Evolutionary conservation across 30 jellyfish, hydroid and myxozoan species (phyloP), one percentile per base, ranked within the genome.

Genomic region (Aurelia coerulea): DNA sequence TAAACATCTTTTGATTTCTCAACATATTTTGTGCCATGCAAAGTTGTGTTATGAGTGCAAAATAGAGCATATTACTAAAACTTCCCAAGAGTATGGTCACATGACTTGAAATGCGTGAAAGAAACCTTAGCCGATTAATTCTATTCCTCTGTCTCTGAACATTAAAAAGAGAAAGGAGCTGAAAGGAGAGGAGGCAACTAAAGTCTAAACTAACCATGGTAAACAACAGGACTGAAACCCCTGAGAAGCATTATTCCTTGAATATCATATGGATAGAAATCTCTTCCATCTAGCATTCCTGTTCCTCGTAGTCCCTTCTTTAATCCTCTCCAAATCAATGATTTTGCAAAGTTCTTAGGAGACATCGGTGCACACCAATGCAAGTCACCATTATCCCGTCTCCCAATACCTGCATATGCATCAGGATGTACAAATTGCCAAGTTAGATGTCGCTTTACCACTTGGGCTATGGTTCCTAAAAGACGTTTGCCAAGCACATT

Each of bases 161-260:
- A 23, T 23, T 23, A 23, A 23, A 23, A 23, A 23, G 29, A 23
- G 29, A 23, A 23, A 23, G 29, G 29, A 23, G 29, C 29, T 23
- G 29, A 23, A 23, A 23, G 29, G 29, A 23, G 29, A 23, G 29
- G 29, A 23, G 29, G 29, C 29, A 23, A 23, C 29, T 23, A 23
- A 23, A 23, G 29, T 23, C 51, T 2, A 39, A 46, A 46, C 56
- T 46, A 46, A 84, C 93, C 93, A 60, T 84, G 63, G 65, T 39
- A 73, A 53, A 84, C 93, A 18, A 74, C 88, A 10, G 93, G 93
- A 46, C 93, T 84, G 63, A 84, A 74, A 3, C 93, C 93, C 14
- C 93, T 60, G 51, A 84, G 10, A 34, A 84, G 78, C 93, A 84
- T 84, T 11, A 65, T 46, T 3, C 88, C 93, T 4, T 84, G 35